Percentiles rank a stretch among this genome's conserved stretches.
Conservation (phyloP, 2,888 invertebrate species). For the Himalopsyche japonica region DNA sequence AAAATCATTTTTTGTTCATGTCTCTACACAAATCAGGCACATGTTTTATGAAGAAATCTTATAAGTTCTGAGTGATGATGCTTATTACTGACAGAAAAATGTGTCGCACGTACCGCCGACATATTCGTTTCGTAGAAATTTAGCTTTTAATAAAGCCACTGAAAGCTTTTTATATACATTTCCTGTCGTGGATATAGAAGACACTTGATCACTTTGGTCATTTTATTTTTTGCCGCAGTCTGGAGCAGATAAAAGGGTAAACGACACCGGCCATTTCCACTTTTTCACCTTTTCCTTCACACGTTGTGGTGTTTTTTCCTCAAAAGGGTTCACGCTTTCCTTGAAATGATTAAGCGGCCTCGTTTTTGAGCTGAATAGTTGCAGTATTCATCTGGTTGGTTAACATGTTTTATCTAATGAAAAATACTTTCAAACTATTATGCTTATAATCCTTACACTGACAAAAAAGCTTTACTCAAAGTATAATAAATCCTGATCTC, state of each 20-base stretch:
- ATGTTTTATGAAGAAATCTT: background rate
- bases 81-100: background rate
- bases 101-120: background rate
- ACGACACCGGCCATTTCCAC: slow-evolving; percentile 24
- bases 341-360: slow-evolving; percentile 2
- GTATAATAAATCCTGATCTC: too few relatives aligned
- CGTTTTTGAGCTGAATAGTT: background rate
- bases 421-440: background rate
- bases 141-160: slow-evolving; percentile 4
- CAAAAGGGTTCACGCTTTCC: background rate
- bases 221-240: slow-evolving; percentile 17
- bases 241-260: slow-evolving; percentile 19
- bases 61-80: background rate
- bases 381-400: background rate
- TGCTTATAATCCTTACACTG: background rate
- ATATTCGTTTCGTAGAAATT: background rate
- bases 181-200: background rate
- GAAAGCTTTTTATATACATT: background rate
- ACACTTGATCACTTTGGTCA: slow-evolving; percentile 23
- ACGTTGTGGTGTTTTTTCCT: background rate
- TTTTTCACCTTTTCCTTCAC: slow-evolving; percentile 9
- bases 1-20: background rate
- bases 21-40: background rate
- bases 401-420: background rate
- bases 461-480: too few relatives aligned